phyloP scores from a whole-genome alignment of 2,888 invertebrate species.

The Erebia epiphron region DNA sequence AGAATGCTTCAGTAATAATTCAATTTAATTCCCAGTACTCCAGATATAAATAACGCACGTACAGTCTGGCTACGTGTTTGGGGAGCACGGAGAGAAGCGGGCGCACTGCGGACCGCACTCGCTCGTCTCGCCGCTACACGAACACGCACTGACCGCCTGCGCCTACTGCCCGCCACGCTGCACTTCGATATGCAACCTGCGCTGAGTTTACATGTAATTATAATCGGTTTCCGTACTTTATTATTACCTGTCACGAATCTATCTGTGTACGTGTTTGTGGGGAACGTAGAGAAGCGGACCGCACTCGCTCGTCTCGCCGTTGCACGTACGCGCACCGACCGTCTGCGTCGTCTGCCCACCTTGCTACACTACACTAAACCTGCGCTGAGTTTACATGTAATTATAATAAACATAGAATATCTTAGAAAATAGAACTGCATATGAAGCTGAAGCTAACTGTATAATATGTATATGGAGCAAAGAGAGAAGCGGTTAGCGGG shows the following conservation, averaged over 20 bases:
- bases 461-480: constrained; percentile 51
- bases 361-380: constrained; percentile 88
- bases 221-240: no score
- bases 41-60: constrained; percentile 58
- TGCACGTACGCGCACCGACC: constrained; percentile 55
- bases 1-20: background rate
- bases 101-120: constrained; percentile 62
- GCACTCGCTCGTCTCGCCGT: constrained; percentile 65
- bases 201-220: constrained; percentile 85
- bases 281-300: constrained; percentile 76
- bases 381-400: constrained; percentile 86
- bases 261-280: no score
- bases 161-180: constrained; percentile 83
- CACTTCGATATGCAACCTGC: constrained; percentile 89
- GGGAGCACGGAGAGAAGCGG: constrained; percentile 66
- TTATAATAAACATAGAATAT: constrained; percentile 24
- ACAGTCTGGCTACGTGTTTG: constrained; percentile 67
- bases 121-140: constrained; percentile 61
- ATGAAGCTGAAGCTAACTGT: constrained; percentile 34
- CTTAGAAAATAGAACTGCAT: constrained; percentile 44
- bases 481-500: constrained; percentile 66
- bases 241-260: no score
- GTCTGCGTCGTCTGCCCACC: constrained; percentile 75
- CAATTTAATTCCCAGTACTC: constrained; percentile 47
- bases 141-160: constrained; percentile 55